These are phyloP conservation scores for Apostichopus parvimensis DNA, from an alignment of 35 echinoderm and acorn worm species.

Conservation along the genomic window DNA sequence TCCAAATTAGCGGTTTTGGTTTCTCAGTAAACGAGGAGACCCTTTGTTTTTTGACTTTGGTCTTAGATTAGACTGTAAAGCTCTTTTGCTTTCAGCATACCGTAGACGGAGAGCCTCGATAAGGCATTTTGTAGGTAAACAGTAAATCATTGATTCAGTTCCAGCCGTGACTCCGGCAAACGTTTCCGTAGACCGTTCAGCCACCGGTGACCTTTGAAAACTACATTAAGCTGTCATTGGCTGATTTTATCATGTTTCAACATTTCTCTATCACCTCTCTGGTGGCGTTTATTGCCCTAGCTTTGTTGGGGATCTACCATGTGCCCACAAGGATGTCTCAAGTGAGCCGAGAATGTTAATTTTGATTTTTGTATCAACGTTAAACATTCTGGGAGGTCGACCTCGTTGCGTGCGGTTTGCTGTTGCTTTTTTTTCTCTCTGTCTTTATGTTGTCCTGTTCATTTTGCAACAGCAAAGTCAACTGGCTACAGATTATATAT, in stretches of 20 bases:
- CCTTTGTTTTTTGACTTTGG: too few species aligned
- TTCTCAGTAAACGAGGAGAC: too few species aligned
- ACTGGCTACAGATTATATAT: not conserved
- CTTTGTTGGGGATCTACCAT: not conserved
- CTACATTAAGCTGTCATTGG: conserved; percentile 11
- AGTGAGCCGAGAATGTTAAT: too few species aligned
- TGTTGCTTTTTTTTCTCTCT: too few species aligned
- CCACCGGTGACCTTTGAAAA: conserved; percentile 25
- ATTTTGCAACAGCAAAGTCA: not conserved
- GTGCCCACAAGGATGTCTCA: too few species aligned
- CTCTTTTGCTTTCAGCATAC: too few species aligned
- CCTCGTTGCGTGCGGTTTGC: too few species aligned
- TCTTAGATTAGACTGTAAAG: too few species aligned
- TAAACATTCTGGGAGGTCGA: too few species aligned
- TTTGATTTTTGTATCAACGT: too few species aligned
- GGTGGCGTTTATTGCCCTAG: not conserved
- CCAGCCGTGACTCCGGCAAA: not conserved
- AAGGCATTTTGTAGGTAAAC: not conserved
- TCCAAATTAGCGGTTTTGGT: too few species aligned
- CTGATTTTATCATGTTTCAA: conserved; percentile 22
- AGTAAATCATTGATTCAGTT: not conserved
- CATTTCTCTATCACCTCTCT: conserved; percentile 4
- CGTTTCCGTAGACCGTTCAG: not conserved
- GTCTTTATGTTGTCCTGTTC: too few species aligned
- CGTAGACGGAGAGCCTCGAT: not conserved